Evolutionary conservation across 53 echinoderm and acorn worm species (phyloP), one percentile per base, ranked within the genome.

Genomic region (Crossaster papposus): DNA sequence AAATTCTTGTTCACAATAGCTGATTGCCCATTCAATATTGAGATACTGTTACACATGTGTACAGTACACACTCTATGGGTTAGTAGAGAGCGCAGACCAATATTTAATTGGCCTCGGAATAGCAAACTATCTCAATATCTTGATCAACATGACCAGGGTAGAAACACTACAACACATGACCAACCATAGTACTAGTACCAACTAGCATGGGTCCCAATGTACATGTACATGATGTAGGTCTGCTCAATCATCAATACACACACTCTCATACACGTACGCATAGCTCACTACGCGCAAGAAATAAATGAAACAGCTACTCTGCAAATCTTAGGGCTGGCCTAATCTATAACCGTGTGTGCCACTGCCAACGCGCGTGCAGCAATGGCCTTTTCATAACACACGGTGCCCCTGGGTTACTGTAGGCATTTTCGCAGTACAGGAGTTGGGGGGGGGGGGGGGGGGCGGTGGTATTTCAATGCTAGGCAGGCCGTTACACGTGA

Each of bases 341-440:
- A 63, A 64, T 44, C 83, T 83, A 83, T 33, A 44, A 44, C 44
- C 29, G 83, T 18, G 70, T 83, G 83, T 83, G 68, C 70, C 9
- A 44, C 5, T 9, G 63, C 64, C 82, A 82, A 65, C 26, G 73
- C 53, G 85, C 72, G 53, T 33, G 31, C 23, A 51, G 85, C 85
- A 85, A 72, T 85, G 85, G 85, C 73, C 72, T 85, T 85, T 85
- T 34, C 52, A 85, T 68, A 65, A 65, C 82, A 82, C 38, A n/a
- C 26, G 32, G 26, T 72, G 54, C 52, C 53, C 85, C 33, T 23
- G 53, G 24, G 85, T 51, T 15, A 31, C 8, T 22, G 53, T 32
- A 32, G 23, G 24, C 5, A 85, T 85, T 37, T 85, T 72, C 72
- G 53, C 72, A 73, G 14, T 29, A 17, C 2, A 20, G 15, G 58